Base-by-base conservation (phyloP, 1,140 invertebrate species). In the Saccostrea glomerata region DNA sequence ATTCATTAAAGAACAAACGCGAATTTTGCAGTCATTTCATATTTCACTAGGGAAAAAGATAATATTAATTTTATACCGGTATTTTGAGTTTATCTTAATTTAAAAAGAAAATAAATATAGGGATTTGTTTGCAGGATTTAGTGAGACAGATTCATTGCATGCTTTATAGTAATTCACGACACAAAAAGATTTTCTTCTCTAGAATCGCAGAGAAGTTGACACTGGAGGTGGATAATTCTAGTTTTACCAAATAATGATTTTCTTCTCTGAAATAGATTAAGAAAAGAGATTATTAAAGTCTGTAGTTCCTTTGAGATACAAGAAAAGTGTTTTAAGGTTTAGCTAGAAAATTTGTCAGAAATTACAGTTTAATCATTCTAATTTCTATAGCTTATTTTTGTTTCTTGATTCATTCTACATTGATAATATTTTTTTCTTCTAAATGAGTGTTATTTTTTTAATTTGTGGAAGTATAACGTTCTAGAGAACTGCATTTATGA, bases 91-190 rank as follows among this genome's bases (percentile, higher is more conserved):
- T 3, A 6, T 63, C 17, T 20, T 5, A n/a, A 63, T 63, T 63
- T 6, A 17, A 63, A 63, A 20, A 4, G n/a, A 63, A 63, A 20
- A 63, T 63, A 17, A 63, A 20, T 17, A 63, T 20, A 63, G 58
- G 0, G 2, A 20, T 20, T 17, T 6, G n/a, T 63, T 63, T 63
- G 17, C 17, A 63, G 17, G 17, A 0, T 63, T n/a, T 63, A 63
- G 9, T 4, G 13, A 77, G 70, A 77, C 70, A 77, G 23, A 2
- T 36, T 47, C 25, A 25, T 77, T 36, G 70, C 70, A 77, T 77
- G 70, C 23, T 77, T 77, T 30, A 25, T 36, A 77, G 30, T 36
- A 36, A 77, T 77, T 77, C 25, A 77, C 25, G 70, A 77, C 47
- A 66, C 60, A 66, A 66, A 23, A 20, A 30, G 70, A 77, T 15